A percentile compares a stretch with the other conserved stretches of the same genome.
Evolutionary conservation across 2,113 vertebrate species (phyloP).

Genomic region (Gallinago paraguaiae): DNA sequence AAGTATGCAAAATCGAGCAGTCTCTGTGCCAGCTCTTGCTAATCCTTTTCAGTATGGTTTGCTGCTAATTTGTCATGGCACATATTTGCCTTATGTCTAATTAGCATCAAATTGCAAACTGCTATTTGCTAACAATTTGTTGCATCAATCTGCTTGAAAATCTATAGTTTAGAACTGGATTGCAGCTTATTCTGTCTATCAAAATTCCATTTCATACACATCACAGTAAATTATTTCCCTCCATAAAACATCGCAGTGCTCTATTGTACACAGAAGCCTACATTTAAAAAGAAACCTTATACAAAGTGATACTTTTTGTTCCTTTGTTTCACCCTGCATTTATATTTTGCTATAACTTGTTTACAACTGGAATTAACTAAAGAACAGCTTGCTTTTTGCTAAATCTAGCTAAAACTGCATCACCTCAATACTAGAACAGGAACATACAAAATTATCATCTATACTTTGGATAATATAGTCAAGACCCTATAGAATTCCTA

Average conservation of each 20-base stretch:
- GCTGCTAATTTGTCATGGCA: slow-evolving; percentile 86
- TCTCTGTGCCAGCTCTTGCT: slow-evolving; percentile 78
- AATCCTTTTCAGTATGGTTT: slow-evolving; percentile 84
- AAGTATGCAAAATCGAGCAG: slow-evolving; percentile 77
- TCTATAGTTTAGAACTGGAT: slow-evolving; percentile 84
- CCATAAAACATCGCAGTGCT: slow-evolving; percentile 54
- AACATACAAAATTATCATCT: not conserved
- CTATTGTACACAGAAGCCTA: slow-evolving; percentile 53
- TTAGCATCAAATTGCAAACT: slow-evolving; percentile 89
- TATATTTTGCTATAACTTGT: not conserved
- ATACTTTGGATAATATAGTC: not conserved
- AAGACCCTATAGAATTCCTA: not conserved
- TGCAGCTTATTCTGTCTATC: slow-evolving; percentile 80
- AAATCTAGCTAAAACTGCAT: not conserved
- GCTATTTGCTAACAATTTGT: slow-evolving; percentile 89
- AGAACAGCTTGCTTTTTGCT: not conserved
- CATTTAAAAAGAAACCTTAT: slow-evolving; percentile 24
- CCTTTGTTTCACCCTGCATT: not conserved
- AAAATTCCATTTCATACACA: slow-evolving; percentile 77
- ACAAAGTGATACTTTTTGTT: not conserved
- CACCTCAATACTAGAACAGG: not conserved
- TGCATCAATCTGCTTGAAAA: slow-evolving; percentile 87
- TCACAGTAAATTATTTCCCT: slow-evolving; percentile 71
- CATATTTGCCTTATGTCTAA: slow-evolving; percentile 88
- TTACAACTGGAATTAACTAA: not conserved